Evolutionary conservation across 2,113 vertebrate genomes (phyloP), one percentile per base, ranked within the genome.

Genomic region (Parus major): DNA sequence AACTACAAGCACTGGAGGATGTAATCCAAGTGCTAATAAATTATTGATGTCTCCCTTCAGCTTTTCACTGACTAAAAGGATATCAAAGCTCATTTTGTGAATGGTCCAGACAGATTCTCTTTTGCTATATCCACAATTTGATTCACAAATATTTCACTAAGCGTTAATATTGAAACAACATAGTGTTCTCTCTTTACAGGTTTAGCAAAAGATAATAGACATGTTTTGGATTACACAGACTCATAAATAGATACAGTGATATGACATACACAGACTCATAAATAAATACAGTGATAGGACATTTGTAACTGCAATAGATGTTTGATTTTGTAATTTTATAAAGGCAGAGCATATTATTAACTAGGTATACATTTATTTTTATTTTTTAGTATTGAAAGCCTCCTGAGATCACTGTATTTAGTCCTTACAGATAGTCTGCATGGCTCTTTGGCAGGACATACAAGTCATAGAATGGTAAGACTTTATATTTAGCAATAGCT

Each of bases 11-110:
- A 75, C 61, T 39, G 25, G 80, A 95, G 92, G 60, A 82, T 95
- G 80, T 94, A 96, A 96, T 96, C 92, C 96, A 92, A 96, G 75
- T 86, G 75, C 94, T 97, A 35, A 94, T 97, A 86, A 91, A 97
- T 96, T 93, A 97, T 97, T 96, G 71, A 96, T 86, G 41, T 61
- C 82, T 90, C 77, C 85, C 77, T 96, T 95, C 91, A 88, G 94
- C 95, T 95, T 96, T 96, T 93, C 71, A 95, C 93, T 92, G 93
- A 83, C 91, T 94, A 93, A 97, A 96, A 96, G 78, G 70, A 94
- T 96, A 96, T 95, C 93, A 94, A 93, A 96, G 91, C 79, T 95
- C 71, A 16, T 94, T 94, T 90, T 92, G 89, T 96, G 96, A 96
- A 96, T 96, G 92, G 93, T 76, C 89, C 84, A 94, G 84, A 69